These are phyloP conservation scores for Melozone crissalis DNA, from an alignment of 2,113 vertebrate species.

Conservation along the genomic window DNA sequence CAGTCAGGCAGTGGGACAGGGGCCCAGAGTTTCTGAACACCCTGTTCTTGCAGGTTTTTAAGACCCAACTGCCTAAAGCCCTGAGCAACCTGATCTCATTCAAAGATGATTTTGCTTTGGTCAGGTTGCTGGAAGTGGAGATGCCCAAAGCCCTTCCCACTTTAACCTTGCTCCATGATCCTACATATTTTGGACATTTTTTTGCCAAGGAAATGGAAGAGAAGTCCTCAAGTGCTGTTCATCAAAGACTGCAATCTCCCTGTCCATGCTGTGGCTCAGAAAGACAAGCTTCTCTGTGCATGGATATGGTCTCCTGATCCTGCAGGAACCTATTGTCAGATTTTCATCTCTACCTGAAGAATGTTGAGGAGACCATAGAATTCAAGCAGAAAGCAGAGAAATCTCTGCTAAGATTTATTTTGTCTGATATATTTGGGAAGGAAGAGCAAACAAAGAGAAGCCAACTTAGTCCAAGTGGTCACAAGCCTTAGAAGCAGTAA, in stretches of 20 bases:
- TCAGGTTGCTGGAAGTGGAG: neutral
- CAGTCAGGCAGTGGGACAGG: neutral
- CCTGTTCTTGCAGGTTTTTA: neutral
- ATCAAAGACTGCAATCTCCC: neutral
- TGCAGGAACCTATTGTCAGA: neutral
- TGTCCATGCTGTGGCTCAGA: neutral
- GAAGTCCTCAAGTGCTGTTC: neutral
- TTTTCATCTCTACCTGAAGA: neutral
- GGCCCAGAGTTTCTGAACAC: neutral
- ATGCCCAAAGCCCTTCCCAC: neutral
- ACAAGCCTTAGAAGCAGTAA: neutral
- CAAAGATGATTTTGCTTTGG: neutral
- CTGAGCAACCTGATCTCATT: neutral
- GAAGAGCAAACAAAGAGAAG: neutral
- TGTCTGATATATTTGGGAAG: neutral
- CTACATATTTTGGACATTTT: neutral
- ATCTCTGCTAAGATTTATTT: neutral
- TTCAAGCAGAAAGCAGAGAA: neutral
- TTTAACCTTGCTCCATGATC: neutral
- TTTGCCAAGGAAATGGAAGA: neutral
- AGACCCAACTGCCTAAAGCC: neutral
- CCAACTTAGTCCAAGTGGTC: neutral
- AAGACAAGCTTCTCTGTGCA: neutral
- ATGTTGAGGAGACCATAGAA: neutral
- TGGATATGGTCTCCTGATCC: neutral